Evolutionary conservation across 2,888 invertebrate genomes (phyloP), one percentile per base, ranked within the genome.

Genomic region (Chirona hameri): DNA sequence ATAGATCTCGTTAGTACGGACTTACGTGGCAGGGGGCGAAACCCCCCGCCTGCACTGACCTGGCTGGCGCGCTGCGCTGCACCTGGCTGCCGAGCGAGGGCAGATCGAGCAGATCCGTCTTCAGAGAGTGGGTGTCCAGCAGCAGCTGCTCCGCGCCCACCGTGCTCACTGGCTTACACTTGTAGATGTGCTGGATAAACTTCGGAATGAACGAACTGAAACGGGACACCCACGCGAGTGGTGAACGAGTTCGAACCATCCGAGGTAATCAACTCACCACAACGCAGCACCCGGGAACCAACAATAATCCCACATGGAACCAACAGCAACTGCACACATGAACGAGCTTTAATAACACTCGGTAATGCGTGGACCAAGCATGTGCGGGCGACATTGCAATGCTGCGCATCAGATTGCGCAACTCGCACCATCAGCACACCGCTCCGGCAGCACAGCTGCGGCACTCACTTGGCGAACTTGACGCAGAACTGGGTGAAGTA

Each of bases 401-500:
- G 2, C 2, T 7, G 39, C 39, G 39, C 39, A 39, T 39, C n/a
- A 39, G 39, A 39, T 39, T 39, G 39, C 39, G 39, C n/a, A n/a
- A n/a, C n/a, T n/a, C n/a, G n/a, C 39, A 39, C 39, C 39, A 39
- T 2, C 39, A 39, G 2, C 39, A 39, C 39, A n/a, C n/a, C n/a
- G n/a, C n/a, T n/a, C n/a, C n/a, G n/a, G n/a, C n/a, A n/a, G n/a
- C n/a, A n/a, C n/a, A n/a, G n/a, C n/a, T n/a, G n/a, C n/a, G n/a
- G n/a, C n/a, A n/a, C n/a, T n/a, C n/a, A n/a, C n/a, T n/a, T 97
- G 1, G 95, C 97, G 89, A 99, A 98, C 87, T 98, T 94, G 39
- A 97, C 94, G 87, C 99, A 99, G 87, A 99, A 95, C 87, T 99
- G 98, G 0, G 98, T 98, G 89, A 98, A 99, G 88, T 99, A 99